Conservation (phyloP, 2,113 vertebrate species). For the Anoura caudifer region DNA sequence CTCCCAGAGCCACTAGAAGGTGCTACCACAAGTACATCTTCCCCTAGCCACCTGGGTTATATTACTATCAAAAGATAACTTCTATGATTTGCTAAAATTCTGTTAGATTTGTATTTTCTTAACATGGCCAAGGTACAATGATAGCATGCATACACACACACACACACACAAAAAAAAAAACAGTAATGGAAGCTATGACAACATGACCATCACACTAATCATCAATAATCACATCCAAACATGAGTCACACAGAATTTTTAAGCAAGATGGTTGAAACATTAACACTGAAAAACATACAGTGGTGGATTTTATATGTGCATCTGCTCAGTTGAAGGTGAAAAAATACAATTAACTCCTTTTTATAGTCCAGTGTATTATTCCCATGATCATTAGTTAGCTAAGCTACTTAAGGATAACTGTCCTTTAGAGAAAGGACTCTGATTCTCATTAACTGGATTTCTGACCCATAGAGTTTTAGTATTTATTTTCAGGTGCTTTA, state of each 20-base stretch:
- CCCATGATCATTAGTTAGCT: conserved; percentile 67
- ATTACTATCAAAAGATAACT: neutral
- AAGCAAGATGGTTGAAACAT: neutral
- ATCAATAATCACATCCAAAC: neutral
- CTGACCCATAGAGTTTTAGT: conserved; percentile 69
- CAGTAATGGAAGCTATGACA: neutral
- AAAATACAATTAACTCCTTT: conserved; percentile 73
- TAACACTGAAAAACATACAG: neutral
- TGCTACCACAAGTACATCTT: neutral
- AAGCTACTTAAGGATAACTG: conserved; percentile 70
- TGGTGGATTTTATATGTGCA: conserved; percentile 19
- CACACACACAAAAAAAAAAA: neutral
- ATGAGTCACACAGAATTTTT: neutral
- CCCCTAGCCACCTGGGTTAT: neutral
- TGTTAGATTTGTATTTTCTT: neutral
- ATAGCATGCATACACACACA: neutral
- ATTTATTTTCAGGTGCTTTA: conserved; percentile 60
- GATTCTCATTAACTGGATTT: conserved; percentile 72
- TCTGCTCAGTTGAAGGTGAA: conserved; percentile 56
- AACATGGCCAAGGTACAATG: neutral
- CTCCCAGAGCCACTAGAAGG: neutral
- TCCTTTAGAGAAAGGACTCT: conserved; percentile 71
- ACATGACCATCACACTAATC: neutral
- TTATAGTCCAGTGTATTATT: conserved; percentile 48
- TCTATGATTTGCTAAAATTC: neutral